Conservation (phyloP, 2,113 vertebrate species). For the Tringa solitaria region DNA sequence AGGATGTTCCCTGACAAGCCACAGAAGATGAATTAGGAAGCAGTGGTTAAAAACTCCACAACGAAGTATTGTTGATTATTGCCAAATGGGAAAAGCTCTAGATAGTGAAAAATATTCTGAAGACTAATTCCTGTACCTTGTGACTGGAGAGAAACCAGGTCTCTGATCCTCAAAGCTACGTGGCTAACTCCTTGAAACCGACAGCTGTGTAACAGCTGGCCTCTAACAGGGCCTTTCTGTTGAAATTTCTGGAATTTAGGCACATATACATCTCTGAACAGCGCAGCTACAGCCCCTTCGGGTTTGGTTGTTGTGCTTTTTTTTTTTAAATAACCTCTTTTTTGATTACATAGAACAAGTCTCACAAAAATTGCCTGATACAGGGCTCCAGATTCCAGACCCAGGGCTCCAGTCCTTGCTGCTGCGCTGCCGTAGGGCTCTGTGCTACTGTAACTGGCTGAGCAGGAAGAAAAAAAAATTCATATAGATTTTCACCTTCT, state of each 20-base stretch:
- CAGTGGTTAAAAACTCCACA: neutral
- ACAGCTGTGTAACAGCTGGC: neutral
- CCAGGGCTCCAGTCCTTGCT: neutral
- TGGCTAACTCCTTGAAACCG: neutral
- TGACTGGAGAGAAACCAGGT: neutral
- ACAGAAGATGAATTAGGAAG: neutral
- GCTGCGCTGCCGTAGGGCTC: neutral
- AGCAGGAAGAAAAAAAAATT: neutral
- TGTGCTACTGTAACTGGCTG: neutral
- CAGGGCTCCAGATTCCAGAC: neutral
- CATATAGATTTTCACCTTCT: neutral
- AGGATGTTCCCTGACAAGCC: slow-evolving; percentile 85
- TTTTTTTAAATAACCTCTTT: neutral
- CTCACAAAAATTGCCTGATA: neutral
- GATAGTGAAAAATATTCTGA: neutral
- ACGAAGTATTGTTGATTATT: neutral
- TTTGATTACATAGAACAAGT: neutral
- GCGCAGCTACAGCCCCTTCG: neutral
- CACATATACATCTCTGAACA: neutral
- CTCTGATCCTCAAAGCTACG: neutral
- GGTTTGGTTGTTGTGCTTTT: neutral
- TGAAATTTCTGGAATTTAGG: neutral
- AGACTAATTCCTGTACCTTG: neutral
- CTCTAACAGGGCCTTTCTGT: neutral
- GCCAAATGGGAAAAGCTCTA: neutral